Base-by-base conservation (phyloP, 2,888 invertebrate genomes). In the Gasteruption jaculator region DNA sequence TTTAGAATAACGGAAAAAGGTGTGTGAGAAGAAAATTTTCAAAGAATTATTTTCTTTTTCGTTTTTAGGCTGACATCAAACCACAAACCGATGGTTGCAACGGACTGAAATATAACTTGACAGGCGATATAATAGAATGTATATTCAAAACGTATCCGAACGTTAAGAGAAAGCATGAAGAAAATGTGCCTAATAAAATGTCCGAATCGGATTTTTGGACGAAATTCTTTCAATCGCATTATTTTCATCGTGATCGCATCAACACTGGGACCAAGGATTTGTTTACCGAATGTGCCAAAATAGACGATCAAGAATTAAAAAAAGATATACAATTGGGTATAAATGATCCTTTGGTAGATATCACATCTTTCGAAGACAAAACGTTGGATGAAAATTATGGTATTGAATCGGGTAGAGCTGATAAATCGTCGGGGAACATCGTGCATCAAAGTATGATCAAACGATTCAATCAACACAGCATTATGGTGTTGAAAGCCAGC, bases 121-220 rank as follows among this genome's bases (percentile, higher is more conserved):
- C 95, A 4, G 82, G 89, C 39, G 99, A 99, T 70, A 87, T 96
- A 39, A 96, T 99, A 68, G 91, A 95, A 63, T 92, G 94, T 58
- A 95, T 99, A 75, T 99, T 99, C 72, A 92, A 93, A 75, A 97
- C 99, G 46, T 99, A 99, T 77, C 99, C 99, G 14, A 93, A 95
- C 54, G 99, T 99, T 1, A 87, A 92, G 64, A 88, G 87, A 76
- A 97, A 97, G 79, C 95, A 97, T 71, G 74, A 85, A 43, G 97
- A 99, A 71, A 86, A 92, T 72, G 99, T 99, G 24, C 99, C 99
- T 20, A 81, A 86, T 49, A 91, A 93, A 75, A 80, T 97, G 81
- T 83, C 88, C 1, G 99, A 99, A 74, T 82, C 90, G 1, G 95
- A 96, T 64, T 99, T 99, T 74, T 99, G 99, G 99, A 94, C 93